Conservation (phyloP, 2,888 invertebrate genomes). For the Ashinkailepas kermadecensis region DNA sequence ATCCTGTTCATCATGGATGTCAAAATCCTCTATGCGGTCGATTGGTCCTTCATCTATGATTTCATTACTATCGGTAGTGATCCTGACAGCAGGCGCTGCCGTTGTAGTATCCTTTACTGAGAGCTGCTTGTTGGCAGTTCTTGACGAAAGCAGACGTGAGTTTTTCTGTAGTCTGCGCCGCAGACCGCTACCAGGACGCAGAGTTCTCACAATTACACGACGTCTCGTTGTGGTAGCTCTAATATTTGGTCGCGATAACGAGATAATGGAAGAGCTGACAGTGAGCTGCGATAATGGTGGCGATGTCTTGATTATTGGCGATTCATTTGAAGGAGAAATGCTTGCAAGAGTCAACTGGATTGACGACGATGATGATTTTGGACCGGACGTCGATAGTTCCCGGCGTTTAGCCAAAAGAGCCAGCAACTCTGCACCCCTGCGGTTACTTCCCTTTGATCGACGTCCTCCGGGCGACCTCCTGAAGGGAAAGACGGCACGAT, state of each 20-base stretch:
- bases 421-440: neutral
- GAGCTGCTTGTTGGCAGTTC: too few relatives aligned
- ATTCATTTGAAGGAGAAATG: too few relatives aligned
- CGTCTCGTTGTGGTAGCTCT: neutral
- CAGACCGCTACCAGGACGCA: neutral
- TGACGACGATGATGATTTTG: too few relatives aligned
- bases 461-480: neutral
- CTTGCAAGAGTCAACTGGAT: too few relatives aligned
- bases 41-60: neutral
- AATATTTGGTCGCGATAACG: too few relatives aligned
- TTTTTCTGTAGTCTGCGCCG: neutral
- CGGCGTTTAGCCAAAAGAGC: neutral
- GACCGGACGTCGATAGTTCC: too few relatives aligned
- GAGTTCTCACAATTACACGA: neutral
- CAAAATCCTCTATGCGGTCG: neutral
- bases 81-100: neutral
- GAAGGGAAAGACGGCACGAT: neutral
- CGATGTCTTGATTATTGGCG: too few relatives aligned
- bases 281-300: too few relatives aligned
- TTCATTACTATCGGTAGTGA: neutral
- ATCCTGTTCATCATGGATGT: too few relatives aligned
- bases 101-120: neutral
- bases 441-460: too few relatives aligned
- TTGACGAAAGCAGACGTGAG: neutral
- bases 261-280: too few relatives aligned